These are phyloP conservation scores for Rallus crepitans DNA, from an alignment of 2,797 vertebrate genomes.

Conservation along the genomic window DNA sequence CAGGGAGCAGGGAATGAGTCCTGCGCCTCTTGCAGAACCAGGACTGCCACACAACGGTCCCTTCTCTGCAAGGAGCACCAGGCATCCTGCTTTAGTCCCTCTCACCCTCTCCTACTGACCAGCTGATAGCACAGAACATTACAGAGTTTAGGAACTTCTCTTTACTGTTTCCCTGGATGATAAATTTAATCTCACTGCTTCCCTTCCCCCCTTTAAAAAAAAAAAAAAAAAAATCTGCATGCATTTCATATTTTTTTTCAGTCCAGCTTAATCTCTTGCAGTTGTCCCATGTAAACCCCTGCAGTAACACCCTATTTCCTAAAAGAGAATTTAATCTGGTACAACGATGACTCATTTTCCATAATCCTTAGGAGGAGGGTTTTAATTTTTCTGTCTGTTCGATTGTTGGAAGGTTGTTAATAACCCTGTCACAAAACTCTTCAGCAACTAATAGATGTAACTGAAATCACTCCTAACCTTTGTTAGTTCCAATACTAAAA, in stretches of 20 bases:
- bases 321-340: background rate
- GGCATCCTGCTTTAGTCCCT: fast-evolving
- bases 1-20: background rate
- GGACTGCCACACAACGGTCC: fast-evolving
- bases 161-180: background rate
- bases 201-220: no score
- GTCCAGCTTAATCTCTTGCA: background rate
- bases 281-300: background rate
- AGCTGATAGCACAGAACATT: background rate
- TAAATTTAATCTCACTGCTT: background rate
- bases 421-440: background rate
- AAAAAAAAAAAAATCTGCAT: background rate
- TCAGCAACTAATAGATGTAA: background rate
- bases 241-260: background rate
- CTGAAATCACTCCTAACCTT: background rate
- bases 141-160: background rate
- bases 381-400: background rate
- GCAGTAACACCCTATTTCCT: background rate
- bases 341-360: background rate
- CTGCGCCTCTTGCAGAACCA: background rate
- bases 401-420: background rate
- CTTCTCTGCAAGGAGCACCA: background rate
- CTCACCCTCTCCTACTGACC: fast-evolving
- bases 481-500: background rate
- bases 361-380: background rate